Evolutionary conservation across 2,888 invertebrate species (phyloP), one percentile per base, ranked within the genome.

Genomic region (Osedax fenrisi): DNA sequence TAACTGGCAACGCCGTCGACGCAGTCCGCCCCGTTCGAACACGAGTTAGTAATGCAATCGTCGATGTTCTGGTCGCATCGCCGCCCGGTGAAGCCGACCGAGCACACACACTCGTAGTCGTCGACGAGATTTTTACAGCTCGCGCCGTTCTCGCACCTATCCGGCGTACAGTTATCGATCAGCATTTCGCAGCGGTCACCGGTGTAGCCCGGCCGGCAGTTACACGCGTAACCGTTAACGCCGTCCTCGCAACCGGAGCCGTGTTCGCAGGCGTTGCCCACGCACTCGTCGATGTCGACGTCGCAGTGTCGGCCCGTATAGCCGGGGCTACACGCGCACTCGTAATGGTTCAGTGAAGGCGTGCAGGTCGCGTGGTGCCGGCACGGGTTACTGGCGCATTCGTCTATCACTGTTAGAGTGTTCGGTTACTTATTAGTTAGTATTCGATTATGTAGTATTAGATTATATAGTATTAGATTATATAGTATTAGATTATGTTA

Each of bases 281-380:
- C 62, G 0, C 75, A 74, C 0, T 27, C 61, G 22, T 25, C 75
- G 23, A 74, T 75, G 10, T n/a, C 23, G 5, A 61, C 10, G 72
- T 75, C 75, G 13, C 75, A 22, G 26, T 75, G 75, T 23, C 64
- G 64, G 69, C 24, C 72, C 21, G n/a, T 27, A 3, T 67, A 24
- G 17, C 21, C 13, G 21, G 27, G 67, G 23, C 24, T 25, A 41
- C 41, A 41, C 41, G 41, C 17, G 17, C 41, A 41, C 41, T 5
- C 5, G 41, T 41, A 41, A 41, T 41, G 10, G 17, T 41, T 41
- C 17, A 41, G 41, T 5, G 41, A 41, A 41, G 41, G 41, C 17
- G 17, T 10, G 17, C 41, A 41, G 10, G 41, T 17, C 41, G 41
- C 5, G 41, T 5, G 10, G 41, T 41, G 41, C 17, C 17, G 5